These are phyloP conservation scores for Apamea crenata DNA, from an alignment of 2,888 invertebrate species.

Conservation along the genomic window DNA sequence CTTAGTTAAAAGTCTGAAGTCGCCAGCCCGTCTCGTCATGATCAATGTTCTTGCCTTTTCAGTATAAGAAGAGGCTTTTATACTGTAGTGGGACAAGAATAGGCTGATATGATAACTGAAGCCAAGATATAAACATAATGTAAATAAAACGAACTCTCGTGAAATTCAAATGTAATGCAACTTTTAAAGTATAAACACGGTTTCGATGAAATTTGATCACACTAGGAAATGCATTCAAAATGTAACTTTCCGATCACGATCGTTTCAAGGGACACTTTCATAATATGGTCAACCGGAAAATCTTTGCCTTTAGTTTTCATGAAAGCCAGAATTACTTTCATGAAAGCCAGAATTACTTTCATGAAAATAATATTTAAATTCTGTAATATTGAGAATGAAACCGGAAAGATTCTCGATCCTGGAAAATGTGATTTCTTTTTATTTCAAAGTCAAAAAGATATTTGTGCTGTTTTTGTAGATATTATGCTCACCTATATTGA, in stretches of 20 bases:
- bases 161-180: conserved; percentile 40
- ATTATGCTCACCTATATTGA: not conserved
- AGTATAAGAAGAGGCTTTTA: not conserved
- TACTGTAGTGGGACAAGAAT: not conserved
- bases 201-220: conserved; percentile 8
- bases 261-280: conserved; percentile 19
- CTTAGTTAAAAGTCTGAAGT: not conserved
- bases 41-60: not conserved
- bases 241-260: not conserved
- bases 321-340: conserved; percentile 24
- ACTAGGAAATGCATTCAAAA: conserved; percentile 24
- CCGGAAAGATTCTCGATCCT: conserved; percentile 1
- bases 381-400: conserved; percentile 17
- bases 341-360: conserved; percentile 29
- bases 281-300: conserved; percentile 33
- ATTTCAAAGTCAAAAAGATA: not conserved
- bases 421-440: not conserved
- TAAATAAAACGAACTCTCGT: conserved; percentile 3
- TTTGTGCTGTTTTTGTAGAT: not conserved
- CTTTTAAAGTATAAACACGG: not conserved
- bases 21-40: not conserved
- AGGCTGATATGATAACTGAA: not conserved
- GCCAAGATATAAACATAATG: not conserved
- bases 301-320: conserved; percentile 26
- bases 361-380: conserved; percentile 51